These are phyloP conservation scores for Lutraria rhynchaena DNA, from an alignment of 1,140 invertebrate species.

Conservation along the genomic window DNA sequence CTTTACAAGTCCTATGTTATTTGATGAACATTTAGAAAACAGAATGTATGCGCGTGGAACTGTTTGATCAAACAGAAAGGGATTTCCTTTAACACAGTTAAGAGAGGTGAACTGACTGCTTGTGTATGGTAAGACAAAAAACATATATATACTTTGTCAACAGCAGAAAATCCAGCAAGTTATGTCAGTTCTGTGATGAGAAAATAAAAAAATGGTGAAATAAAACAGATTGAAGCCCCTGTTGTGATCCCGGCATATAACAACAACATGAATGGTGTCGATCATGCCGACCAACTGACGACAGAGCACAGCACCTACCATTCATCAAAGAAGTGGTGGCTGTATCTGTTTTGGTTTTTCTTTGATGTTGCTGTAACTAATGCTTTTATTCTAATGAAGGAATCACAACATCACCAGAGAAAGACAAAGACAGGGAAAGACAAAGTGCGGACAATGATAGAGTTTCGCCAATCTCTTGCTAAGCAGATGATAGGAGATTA, in stretches of 20 bases:
- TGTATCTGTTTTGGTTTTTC: conserved; percentile 54
- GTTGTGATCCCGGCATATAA: neutral
- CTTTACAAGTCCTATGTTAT: conserved; percentile 1
- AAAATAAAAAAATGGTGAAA: no score
- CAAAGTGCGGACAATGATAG: conserved; percentile 8
- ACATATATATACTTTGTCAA: neutral
- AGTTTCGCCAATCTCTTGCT: conserved; percentile 24
- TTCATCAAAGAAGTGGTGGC: conserved; percentile 50
- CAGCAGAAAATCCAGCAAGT: conserved; percentile 15
- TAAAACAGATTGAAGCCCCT: neutral
- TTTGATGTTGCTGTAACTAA: conserved; percentile 40
- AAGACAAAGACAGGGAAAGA: conserved; percentile 1
- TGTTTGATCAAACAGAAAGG: conserved; percentile 5
- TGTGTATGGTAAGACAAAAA: conserved; percentile 29
- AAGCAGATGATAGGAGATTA: conserved; percentile 12
- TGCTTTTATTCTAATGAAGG: conserved; percentile 41
- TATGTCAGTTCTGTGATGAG: neutral
- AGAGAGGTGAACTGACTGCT: neutral
- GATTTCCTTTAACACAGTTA: neutral
- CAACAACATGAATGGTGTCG: conserved; percentile 33
- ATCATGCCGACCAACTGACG: conserved; percentile 45
- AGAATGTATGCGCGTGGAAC: conserved; percentile 10
- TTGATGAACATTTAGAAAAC: neutral
- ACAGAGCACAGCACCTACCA: conserved; percentile 34
- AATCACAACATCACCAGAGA: conserved; percentile 38